Evolutionary conservation across 2,888 invertebrate species (phyloP).

Genomic region (Parochlus steinenii): DNA sequence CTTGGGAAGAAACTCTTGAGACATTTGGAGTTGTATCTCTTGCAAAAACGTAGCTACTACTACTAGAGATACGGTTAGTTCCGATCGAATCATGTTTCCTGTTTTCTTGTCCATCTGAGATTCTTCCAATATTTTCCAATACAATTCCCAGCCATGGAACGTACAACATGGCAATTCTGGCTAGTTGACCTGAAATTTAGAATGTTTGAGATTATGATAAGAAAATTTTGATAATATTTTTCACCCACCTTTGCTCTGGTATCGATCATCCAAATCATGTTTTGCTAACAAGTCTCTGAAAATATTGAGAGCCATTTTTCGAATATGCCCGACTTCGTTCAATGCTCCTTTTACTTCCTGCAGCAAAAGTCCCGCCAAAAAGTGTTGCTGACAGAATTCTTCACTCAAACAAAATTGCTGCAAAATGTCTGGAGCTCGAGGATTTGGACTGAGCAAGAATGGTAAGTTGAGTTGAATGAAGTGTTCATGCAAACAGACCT

Average conservation of each 20-base stretch:
- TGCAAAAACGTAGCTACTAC: constrained; percentile 39
- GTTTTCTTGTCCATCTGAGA: constrained; percentile 34
- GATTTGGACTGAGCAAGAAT: constrained; percentile 35
- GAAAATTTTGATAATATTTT: too few relatives aligned
- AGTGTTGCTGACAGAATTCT: constrained; percentile 82
- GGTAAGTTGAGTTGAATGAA: constrained; percentile 87
- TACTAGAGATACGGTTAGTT: constrained; percentile 36
- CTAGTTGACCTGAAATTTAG: constrained; percentile 63
- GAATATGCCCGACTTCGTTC: constrained; percentile 67
- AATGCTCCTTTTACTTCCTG: constrained; percentile 78
- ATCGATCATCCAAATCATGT: constrained; percentile 85
- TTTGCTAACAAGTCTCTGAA: constrained; percentile 80
- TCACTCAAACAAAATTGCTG: constrained; percentile 52
- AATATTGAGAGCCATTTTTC: constrained; percentile 62
- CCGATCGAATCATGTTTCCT: constrained; percentile 26
- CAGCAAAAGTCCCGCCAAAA: constrained; percentile 71
- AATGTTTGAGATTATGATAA: too few relatives aligned
- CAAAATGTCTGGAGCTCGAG: constrained; percentile 32
- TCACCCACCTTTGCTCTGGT: constrained; percentile 64
- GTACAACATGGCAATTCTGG: constrained; percentile 76
- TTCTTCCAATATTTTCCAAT: constrained; percentile 69
- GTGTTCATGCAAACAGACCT: constrained; percentile 87
- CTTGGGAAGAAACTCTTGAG: constrained; percentile 19
- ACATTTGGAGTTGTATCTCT: constrained; percentile 32
- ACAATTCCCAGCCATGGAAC: constrained; percentile 81